phyloP scores from a whole-genome alignment of 2,797 vertebrate genomes.

The Clamator glandarius region DNA sequence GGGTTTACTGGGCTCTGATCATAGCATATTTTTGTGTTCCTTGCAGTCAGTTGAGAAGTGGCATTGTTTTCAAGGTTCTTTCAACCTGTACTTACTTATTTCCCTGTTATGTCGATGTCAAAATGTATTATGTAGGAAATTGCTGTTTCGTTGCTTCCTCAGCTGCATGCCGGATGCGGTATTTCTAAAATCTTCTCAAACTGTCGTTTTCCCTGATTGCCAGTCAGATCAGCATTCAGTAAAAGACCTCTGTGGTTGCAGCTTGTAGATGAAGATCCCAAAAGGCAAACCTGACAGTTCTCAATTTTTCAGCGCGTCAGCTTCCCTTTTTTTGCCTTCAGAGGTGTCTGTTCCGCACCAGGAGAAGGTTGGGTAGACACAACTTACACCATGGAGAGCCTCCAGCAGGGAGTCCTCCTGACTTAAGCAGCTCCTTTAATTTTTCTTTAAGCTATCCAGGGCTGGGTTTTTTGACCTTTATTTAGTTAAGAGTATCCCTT shows the following conservation, averaged over 20 bases:
- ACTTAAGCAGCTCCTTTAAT: background rate
- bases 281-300: background rate
- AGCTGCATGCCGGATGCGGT: background rate
- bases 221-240: background rate
- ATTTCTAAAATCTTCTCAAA: background rate
- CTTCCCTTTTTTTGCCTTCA: background rate
- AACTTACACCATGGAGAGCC: background rate
- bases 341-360: background rate
- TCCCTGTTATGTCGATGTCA: background rate
- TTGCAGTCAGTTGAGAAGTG: background rate
- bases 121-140: background rate
- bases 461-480: slow-evolving; percentile 5
- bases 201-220: background rate
- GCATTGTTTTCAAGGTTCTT: background rate
- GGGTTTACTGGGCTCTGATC: background rate
- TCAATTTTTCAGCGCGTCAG: background rate
- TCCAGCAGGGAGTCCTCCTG: background rate
- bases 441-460: slow-evolving; percentile 8
- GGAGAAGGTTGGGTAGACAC: background rate
- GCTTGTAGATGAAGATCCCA: background rate
- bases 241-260: background rate
- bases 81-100: background rate
- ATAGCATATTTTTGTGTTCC: accelerated
- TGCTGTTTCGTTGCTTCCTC: background rate
- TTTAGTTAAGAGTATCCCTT: background rate